These are phyloP conservation scores for Dendropsophus ebraccatus DNA, from an alignment of 2,113 vertebrate species.

Conservation along the genomic window DNA sequence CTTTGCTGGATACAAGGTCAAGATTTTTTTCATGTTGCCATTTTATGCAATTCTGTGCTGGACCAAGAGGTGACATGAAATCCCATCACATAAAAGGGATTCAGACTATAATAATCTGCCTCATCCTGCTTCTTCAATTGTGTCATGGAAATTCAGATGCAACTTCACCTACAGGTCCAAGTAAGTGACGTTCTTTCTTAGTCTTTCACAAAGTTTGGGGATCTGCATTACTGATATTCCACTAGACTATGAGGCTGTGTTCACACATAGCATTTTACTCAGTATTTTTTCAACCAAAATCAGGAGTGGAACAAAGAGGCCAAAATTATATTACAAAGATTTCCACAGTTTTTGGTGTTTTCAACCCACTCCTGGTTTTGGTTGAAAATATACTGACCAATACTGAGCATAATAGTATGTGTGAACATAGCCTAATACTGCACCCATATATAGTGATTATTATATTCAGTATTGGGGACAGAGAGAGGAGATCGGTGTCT, in stretches of 20 bases:
- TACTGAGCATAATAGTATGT: too few species aligned
- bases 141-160: not conserved
- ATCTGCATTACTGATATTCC: not conserved
- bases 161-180: too few species aligned
- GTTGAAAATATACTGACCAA: too few species aligned
- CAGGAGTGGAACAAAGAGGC: too few species aligned
- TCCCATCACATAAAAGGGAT: not conserved
- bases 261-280: too few species aligned
- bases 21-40: constrained; percentile 33
- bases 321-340: too few species aligned
- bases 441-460: not conserved
- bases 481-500: too few species aligned
- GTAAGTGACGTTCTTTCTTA: constrained; percentile 13
- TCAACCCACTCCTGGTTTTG: too few species aligned
- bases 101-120: not conserved
- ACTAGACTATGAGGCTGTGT: not conserved
- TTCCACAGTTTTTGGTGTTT: too few species aligned
- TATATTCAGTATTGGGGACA: not conserved
- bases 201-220: not conserved
- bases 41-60: constrained; percentile 14
- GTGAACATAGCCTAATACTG: not conserved
- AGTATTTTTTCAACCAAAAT: too few species aligned
- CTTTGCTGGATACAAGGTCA: not conserved
- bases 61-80: constrained; percentile 51
- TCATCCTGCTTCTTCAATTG: not conserved